Evolutionary conservation across 2,888 invertebrate species (phyloP).

Genomic region (Cerceris rybyensis): DNA sequence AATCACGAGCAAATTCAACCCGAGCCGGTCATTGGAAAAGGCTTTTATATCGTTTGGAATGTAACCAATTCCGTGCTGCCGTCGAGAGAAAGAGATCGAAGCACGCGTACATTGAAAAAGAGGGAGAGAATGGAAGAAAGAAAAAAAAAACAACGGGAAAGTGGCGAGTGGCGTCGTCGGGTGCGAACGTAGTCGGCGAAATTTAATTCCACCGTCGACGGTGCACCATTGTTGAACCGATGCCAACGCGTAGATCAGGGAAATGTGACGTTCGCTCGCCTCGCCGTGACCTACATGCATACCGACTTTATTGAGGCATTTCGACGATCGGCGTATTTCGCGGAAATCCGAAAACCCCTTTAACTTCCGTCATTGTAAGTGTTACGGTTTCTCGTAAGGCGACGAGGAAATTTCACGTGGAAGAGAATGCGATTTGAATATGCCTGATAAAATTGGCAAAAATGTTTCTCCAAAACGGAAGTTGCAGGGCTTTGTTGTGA

Average conservation of each 20-base stretch:
- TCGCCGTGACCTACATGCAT: conserved; percentile 70
- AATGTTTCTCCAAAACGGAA: too few relatives aligned
- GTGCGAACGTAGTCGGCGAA: conserved; percentile 64
- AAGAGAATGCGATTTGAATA: too few relatives aligned
- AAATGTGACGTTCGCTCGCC: conserved; percentile 57
- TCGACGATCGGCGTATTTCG: conserved; percentile 23
- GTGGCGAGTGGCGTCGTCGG: conserved; percentile 20
- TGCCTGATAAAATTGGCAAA: too few relatives aligned
- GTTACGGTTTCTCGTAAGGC: neutral
- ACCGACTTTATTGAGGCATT: conserved; percentile 66
- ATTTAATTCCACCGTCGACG: conserved; percentile 61
- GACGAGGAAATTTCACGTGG: too few relatives aligned
- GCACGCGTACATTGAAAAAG: conserved; percentile 31
- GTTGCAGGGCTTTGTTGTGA: too few relatives aligned
- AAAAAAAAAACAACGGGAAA: conserved; percentile 1
- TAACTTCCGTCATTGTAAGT: conserved; percentile 23
- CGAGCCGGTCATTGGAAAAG: conserved; percentile 25
- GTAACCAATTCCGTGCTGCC: conserved; percentile 60
- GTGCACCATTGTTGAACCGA: conserved; percentile 62
- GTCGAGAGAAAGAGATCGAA: too few relatives aligned
- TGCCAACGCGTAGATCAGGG: conserved; percentile 65
- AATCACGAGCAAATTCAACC: conserved; percentile 22
- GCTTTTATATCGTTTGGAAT: conserved; percentile 59
- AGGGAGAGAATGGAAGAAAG: conserved; percentile 28
- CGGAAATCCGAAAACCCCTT: neutral